Evolutionary conservation across 2,113 vertebrate genomes (phyloP), one percentile per base, ranked within the genome.

Genomic region (Eulemur rufifrons): DNA sequence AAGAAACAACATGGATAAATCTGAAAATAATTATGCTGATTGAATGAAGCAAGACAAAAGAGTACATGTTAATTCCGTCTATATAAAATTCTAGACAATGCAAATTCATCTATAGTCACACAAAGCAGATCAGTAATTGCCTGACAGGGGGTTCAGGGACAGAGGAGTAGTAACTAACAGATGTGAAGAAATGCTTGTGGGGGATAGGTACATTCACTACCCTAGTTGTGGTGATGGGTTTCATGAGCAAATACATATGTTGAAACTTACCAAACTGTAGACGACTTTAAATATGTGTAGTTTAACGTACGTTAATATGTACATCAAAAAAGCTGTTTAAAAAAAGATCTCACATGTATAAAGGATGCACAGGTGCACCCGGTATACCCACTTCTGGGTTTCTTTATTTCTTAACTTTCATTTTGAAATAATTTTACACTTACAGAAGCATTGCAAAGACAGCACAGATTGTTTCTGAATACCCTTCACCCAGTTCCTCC

Each of bases 391-490:
- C 77, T 64, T 78, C 47, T 63, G 52, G 59, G 56, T 23, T 39
- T 73, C 81, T 42, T 89, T 32, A 56, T 74, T 83, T 73, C 68
- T 34, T 15, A 20, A 78, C 29, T 83, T 91, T n/a, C 45, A 42
- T 74, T 96, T 69, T 83, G 37, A 90, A 94, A 91, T 54, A 76
- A 94, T 61, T 71, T 89, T n/a, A 93, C 17, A 73, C 37, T 86
- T n/a, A 37, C n/a, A 68, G n/a, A 83, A 96, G n/a, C 68, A 8
- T 59, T 92, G 77, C 71, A 56, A 95, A 84, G 84, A 71, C 27
- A 47, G 42, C 25, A 93, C 25, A 74, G 37, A 80, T 15, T 37
- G 17, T 82, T 90, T 77, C 37, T 37, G 74, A 90, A 78, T 27
- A 63, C 27, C 2, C 61, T 52, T 86, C 80, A 25, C 27, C 74